A percentile compares a stretch with the other conserved stretches of the same genome.
Conservation (phyloP, 2,113 vertebrate genomes). For the Erythrocercus mccallii region DNA sequence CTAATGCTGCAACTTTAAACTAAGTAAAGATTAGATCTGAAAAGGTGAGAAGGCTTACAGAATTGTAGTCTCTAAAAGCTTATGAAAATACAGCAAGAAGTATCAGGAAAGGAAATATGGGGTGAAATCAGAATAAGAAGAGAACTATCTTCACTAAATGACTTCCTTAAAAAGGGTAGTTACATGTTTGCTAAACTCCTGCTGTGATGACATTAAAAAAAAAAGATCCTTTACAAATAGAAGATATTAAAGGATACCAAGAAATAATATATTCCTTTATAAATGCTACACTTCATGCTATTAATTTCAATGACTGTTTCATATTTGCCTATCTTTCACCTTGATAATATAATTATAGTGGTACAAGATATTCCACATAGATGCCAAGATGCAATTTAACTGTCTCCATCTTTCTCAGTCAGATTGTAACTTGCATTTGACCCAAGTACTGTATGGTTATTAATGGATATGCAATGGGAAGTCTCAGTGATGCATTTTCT, state of each 20-base stretch:
- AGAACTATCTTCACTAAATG: background rate
- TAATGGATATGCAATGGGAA: background rate
- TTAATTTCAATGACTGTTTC: slow-evolving; percentile 58
- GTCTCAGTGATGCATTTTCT: background rate
- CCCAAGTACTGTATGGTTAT: background rate
- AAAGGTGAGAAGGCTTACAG: background rate
- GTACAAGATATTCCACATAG: slow-evolving; percentile 52
- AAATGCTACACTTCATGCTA: slow-evolving; percentile 48
- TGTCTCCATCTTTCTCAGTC: slow-evolving; percentile 33
- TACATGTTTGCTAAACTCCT: slow-evolving; percentile 39
- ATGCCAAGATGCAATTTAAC: slow-evolving; percentile 52
- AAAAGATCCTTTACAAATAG: slow-evolving; percentile 15
- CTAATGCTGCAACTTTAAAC: background rate
- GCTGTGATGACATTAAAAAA: slow-evolving; percentile 18
- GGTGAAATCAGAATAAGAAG: background rate
- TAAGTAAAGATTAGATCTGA: background rate
- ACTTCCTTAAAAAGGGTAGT: slow-evolving; percentile 13
- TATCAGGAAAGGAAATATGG: background rate
- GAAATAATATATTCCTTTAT: slow-evolving; percentile 38
- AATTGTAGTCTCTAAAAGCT: background rate
- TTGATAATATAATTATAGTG: slow-evolving; percentile 66
- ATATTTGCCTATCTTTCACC: slow-evolving; percentile 58
- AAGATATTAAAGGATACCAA: slow-evolving; percentile 45
- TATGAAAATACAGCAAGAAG: background rate
- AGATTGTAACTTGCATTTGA: slow-evolving; percentile 32